Evolutionary conservation across 2,113 vertebrate species (phyloP).

Genomic region (Myiagra hebetior): DNA sequence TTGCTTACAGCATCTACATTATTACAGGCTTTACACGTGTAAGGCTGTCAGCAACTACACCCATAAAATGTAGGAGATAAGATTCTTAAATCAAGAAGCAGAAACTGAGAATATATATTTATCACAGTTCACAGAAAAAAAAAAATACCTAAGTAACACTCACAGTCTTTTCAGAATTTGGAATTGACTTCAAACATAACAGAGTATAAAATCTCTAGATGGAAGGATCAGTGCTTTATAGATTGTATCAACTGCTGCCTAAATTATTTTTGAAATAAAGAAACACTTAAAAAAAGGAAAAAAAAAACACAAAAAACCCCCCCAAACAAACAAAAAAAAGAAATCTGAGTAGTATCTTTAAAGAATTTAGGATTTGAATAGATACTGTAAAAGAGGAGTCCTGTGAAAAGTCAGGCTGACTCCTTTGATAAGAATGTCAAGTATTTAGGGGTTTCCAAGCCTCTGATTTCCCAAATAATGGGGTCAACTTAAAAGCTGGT

Average conservation of each 20-base stretch:
- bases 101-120: not conserved
- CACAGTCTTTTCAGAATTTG: not conserved
- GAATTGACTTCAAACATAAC: not conserved
- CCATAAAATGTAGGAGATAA: not conserved
- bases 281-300: not conserved
- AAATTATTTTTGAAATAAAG: not conserved
- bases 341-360: not conserved
- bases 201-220: not conserved
- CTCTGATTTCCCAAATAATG: constrained; percentile 62
- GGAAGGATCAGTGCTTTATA: not conserved
- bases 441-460: constrained; percentile 53
- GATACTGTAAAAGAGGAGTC: constrained; percentile 40
- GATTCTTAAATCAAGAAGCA: not conserved
- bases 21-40: not conserved
- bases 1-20: not conserved
- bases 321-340: not conserved
- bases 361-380: constrained; percentile 8
- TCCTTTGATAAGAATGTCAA: constrained; percentile 64
- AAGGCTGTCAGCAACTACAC: not conserved
- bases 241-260: not conserved
- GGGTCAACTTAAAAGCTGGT: constrained; percentile 63
- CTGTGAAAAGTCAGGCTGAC: constrained; percentile 51
- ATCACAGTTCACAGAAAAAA: not conserved
- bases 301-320: not conserved
- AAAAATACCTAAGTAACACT: not conserved